Percentiles rank a stretch among this genome's conserved stretches.
phyloP scores from a whole-genome alignment of 1,140 invertebrate genomes.

The Streblospio benedicti region DNA sequence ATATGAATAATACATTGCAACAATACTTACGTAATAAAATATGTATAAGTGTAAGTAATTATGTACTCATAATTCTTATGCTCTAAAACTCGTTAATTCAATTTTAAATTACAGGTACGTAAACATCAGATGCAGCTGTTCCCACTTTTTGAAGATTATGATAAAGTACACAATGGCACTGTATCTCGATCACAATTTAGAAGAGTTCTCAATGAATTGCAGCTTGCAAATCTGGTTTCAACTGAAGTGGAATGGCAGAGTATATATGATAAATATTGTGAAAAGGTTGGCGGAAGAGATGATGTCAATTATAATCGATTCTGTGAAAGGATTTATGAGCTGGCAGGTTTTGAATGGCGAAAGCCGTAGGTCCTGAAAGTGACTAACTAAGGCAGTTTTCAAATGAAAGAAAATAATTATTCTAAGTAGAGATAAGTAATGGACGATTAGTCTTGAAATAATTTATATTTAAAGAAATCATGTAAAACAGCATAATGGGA shows the following conservation, averaged over 20 bases:
- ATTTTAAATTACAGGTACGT: neutral
- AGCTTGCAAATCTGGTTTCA: constrained; percentile 34
- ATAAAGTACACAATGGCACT: constrained; percentile 41
- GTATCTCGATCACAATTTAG: constrained; percentile 44
- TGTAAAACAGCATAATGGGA: too few species aligned
- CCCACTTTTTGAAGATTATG: constrained; percentile 47
- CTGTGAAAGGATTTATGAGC: constrained; percentile 41
- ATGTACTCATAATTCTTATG: too few species aligned
- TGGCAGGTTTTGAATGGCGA: constrained; percentile 43
- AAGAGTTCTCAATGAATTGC: constrained; percentile 41
- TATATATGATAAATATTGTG: constrained; percentile 38
- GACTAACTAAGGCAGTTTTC: too few species aligned
- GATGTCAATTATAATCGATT: constrained; percentile 45
- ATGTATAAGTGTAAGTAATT: too few species aligned
- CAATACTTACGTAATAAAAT: too few species aligned
- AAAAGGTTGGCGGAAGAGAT: constrained; percentile 38
- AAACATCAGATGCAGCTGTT: constrained; percentile 39
- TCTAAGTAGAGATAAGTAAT: too few species aligned
- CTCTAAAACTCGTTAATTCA: too few species aligned
- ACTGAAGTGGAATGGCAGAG: constrained; percentile 35
- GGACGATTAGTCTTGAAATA: too few species aligned
- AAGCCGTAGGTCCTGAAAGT: too few species aligned
- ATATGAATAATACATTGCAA: too few species aligned
- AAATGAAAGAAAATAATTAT: too few species aligned
- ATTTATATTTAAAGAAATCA: too few species aligned